These are phyloP conservation scores for Propithecus deckenii DNA, from an alignment of 2,797 vertebrate genomes.

Conservation along the genomic window DNA sequence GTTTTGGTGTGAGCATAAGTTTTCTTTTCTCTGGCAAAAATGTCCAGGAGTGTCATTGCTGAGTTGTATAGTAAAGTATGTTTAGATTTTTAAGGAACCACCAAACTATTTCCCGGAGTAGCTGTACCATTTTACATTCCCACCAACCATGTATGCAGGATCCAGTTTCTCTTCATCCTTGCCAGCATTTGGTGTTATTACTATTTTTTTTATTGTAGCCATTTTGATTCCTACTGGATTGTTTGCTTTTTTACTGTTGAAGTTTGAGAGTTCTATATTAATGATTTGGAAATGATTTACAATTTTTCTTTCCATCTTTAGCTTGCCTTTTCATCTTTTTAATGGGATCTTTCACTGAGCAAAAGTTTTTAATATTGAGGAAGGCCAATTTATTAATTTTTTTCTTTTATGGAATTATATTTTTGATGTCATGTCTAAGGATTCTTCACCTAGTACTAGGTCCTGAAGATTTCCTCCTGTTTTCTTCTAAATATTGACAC, in stretches of 20 bases:
- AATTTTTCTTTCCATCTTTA: background rate
- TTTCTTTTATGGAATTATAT: background rate
- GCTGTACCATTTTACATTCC: background rate
- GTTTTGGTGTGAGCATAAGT: background rate
- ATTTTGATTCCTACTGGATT: background rate
- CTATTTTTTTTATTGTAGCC: background rate
- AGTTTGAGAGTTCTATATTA: slow-evolving; percentile 9
- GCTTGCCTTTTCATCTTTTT: background rate
- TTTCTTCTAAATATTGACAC: background rate
- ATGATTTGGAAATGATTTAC: background rate
- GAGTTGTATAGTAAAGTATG: background rate
- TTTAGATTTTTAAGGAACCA: background rate
- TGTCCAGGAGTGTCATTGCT: background rate
- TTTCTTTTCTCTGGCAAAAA: background rate
- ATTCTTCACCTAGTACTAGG: background rate
- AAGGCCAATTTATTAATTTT: background rate
- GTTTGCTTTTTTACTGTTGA: background rate
- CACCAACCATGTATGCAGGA: background rate
- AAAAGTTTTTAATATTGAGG: background rate
- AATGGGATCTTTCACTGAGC: background rate
- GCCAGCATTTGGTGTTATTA: background rate
- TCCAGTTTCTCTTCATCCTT: background rate
- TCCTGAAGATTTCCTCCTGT: background rate
- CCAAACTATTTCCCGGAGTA: background rate
- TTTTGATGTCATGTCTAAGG: background rate